phyloP scores from a whole-genome alignment of 2,113 vertebrate species.

The Emydura subglobosa region DNA sequence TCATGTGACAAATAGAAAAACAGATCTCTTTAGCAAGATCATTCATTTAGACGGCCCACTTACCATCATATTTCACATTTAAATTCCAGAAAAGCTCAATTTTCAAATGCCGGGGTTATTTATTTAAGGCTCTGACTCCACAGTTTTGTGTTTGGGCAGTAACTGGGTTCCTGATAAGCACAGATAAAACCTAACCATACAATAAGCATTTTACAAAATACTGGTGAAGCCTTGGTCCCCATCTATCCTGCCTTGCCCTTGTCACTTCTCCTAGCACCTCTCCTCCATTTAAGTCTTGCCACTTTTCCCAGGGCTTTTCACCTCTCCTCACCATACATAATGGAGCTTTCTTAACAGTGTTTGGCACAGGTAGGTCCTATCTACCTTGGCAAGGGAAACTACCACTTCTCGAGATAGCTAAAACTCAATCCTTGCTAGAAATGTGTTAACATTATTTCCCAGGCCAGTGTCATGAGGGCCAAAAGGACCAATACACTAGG shows the following conservation, averaged over 20 bases:
- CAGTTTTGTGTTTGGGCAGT: not conserved
- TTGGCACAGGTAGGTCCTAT: not conserved
- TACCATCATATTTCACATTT: not conserved
- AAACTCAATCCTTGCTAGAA: not conserved
- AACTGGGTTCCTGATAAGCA: not conserved
- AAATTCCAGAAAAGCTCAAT: not conserved
- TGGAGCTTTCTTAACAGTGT: not conserved
- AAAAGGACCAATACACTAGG: not conserved
- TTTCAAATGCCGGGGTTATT: not conserved
- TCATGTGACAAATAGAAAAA: not conserved
- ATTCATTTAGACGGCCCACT: not conserved
- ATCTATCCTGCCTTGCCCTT: not conserved
- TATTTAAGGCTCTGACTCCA: not conserved
- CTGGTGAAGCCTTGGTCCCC: not conserved
- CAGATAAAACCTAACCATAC: not conserved
- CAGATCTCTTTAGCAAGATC: not conserved
- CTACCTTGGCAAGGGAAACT: not conserved
- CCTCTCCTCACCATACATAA: not conserved
- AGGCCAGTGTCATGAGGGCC: not conserved
- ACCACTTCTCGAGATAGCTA: not conserved
- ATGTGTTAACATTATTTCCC: not conserved
- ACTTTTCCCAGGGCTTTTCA: not conserved
- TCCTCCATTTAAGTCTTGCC: not conserved
- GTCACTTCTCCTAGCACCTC: fast-evolving
- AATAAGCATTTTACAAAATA: not conserved